These are phyloP conservation scores for Notarius quadriscutis DNA, from an alignment of 2,113 vertebrate species.

Conservation along the genomic window DNA sequence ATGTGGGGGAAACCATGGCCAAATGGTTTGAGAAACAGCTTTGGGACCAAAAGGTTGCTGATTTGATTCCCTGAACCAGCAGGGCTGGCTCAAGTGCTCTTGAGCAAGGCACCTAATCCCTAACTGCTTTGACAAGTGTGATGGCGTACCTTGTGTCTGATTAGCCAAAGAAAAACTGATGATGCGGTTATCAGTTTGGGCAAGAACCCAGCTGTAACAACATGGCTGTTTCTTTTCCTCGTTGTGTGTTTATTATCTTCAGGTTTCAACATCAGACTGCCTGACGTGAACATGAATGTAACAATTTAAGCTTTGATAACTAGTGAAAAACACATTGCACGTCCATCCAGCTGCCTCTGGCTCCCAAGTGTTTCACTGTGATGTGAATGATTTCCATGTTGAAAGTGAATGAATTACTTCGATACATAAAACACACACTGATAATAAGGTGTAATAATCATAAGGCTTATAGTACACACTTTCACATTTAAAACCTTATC, in stretches of 20 bases:
- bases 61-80: too few relatives aligned
- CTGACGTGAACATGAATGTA: background rate
- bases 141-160: too few relatives aligned
- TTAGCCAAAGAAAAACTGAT: too few relatives aligned
- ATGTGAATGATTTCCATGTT: background rate
- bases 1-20: too few relatives aligned
- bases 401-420: background rate
- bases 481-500: conserved; percentile 2
- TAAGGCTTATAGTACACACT: conserved; percentile 1
- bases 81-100: too few relatives aligned
- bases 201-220: background rate
- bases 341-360: background rate
- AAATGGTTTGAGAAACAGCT: too few relatives aligned
- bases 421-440: background rate
- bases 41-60: too few relatives aligned
- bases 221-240: background rate
- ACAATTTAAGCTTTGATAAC: background rate
- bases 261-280: background rate
- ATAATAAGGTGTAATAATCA: conserved; percentile 2
- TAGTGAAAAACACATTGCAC: background rate
- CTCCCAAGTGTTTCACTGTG: background rate
- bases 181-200: too few relatives aligned
- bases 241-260: background rate
- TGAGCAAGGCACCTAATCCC: too few relatives aligned
- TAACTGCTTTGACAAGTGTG: too few relatives aligned